Conservation (phyloP, 2,888 invertebrate species). For the Choreutis nemorana region DNA sequence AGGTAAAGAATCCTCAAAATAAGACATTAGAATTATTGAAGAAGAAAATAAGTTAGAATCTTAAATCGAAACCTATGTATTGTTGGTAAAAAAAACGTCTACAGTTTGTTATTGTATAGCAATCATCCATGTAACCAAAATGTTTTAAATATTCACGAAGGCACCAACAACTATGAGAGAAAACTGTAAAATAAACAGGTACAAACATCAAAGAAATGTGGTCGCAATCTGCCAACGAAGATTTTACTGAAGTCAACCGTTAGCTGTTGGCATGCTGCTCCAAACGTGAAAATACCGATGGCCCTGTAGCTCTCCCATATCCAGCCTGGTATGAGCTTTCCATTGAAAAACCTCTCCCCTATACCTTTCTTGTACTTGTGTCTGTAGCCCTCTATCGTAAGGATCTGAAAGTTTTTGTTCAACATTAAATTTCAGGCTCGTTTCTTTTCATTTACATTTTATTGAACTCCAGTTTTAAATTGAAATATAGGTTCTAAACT, state of each 20-base stretch:
- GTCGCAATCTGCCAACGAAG: constrained; percentile 81
- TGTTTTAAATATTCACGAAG: no score
- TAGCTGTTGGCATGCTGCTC: constrained; percentile 76
- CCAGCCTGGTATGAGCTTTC: constrained; percentile 68
- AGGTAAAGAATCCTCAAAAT: no score
- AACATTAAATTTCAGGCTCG: not conserved
- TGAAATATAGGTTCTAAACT: not conserved
- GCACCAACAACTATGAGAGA: no score
- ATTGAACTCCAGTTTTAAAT: not conserved
- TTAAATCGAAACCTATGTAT: no score
- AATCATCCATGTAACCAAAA: no score
- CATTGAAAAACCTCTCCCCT: constrained; percentile 44
- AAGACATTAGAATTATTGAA: no score
- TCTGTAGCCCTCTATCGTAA: constrained; percentile 31
- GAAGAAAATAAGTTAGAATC: no score
- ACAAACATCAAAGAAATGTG: constrained; percentile 78
- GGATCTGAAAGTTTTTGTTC: constrained; percentile 27
- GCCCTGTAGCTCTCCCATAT: constrained; percentile 68
- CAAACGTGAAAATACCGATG: constrained; percentile 78
- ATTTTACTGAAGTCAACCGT: constrained; percentile 83
- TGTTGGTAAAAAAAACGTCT: no score
- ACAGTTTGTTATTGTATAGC: no score
- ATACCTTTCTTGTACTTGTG: constrained; percentile 33
- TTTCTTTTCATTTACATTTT: no score
- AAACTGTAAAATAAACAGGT: no score